These are phyloP conservation scores for Andrena hattorfiana DNA, from an alignment of 2,888 invertebrate species.

Conservation along the genomic window DNA sequence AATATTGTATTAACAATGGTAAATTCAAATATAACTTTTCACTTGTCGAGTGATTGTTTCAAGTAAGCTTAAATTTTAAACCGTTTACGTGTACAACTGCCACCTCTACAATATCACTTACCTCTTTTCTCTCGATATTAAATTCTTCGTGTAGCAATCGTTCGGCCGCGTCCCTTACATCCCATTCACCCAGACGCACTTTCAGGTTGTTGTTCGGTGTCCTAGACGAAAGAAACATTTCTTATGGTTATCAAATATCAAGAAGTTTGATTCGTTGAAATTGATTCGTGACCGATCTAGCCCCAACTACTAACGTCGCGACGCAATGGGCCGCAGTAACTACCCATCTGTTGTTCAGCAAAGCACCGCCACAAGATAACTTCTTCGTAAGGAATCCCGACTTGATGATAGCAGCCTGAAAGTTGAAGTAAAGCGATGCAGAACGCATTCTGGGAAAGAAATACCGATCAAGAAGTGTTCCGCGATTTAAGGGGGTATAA, in stretches of 20 bases:
- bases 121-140: conserved; percentile 95
- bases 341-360: conserved; percentile 96
- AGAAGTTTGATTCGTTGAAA: not conserved
- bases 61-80: no score
- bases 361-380: conserved; percentile 95
- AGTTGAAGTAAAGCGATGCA: conserved; percentile 1
- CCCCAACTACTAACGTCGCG: conserved; percentile 90
- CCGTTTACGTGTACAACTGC: not conserved
- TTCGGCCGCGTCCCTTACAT: conserved; percentile 94
- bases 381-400: conserved; percentile 96
- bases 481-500: no score
- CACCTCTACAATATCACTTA: conserved; percentile 63
- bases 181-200: conserved; percentile 96
- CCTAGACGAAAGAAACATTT: conserved; percentile 85
- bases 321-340: conserved; percentile 97
- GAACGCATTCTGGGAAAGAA: not conserved
- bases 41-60: no score
- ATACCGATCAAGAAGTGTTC: not conserved
- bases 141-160: conserved; percentile 94
- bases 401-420: conserved; percentile 93
- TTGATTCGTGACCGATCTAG: not conserved
- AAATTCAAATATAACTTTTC: not conserved
- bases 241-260: not conserved
- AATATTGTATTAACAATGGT: conserved; percentile 10
- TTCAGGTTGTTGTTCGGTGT: conserved; percentile 95